Evolutionary conservation across 2,113 vertebrate species (phyloP).

Genomic region (Eulemur rufifrons): DNA sequence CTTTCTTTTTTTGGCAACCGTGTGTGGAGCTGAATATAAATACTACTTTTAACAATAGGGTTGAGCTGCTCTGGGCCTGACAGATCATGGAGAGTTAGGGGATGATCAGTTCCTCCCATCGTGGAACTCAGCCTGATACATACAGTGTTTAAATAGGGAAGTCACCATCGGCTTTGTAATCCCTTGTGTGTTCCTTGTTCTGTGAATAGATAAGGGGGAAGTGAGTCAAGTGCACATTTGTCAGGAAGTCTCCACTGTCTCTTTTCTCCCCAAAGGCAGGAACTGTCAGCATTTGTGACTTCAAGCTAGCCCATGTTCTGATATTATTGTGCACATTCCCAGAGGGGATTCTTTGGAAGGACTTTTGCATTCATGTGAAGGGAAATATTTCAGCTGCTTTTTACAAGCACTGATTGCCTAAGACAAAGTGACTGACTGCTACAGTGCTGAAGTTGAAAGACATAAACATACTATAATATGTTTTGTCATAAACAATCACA

Average conservation of each 20-base stretch:
- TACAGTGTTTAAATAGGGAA: constrained; percentile 91
- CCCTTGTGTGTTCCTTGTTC: constrained; percentile 87
- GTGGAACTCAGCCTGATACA: constrained; percentile 84
- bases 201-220: constrained; percentile 80
- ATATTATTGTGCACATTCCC: constrained; percentile 89
- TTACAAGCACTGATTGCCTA: constrained; percentile 63
- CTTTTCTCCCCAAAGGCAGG: constrained; percentile 87
- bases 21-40: background rate
- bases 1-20: constrained; percentile 37
- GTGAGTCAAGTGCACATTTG: constrained; percentile 91
- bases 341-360: constrained; percentile 83
- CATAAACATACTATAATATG: constrained; percentile 65
- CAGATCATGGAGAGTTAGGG: constrained; percentile 87
- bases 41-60: constrained; percentile 76
- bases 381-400: constrained; percentile 79
- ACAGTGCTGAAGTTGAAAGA: constrained; percentile 70
- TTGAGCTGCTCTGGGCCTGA: constrained; percentile 84
- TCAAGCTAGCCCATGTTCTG: constrained; percentile 85
- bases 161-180: constrained; percentile 89
- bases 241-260: constrained; percentile 86
- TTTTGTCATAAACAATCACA: constrained; percentile 81
- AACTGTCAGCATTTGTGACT: constrained; percentile 91
- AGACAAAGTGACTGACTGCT: constrained; percentile 79
- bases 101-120: constrained; percentile 86
- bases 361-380: constrained; percentile 84